Evolutionary conservation across 35 echinoderm and acorn worm genomes (phyloP), one percentile per base, ranked within the genome.

Genomic region (Stichopus chloronotus): DNA sequence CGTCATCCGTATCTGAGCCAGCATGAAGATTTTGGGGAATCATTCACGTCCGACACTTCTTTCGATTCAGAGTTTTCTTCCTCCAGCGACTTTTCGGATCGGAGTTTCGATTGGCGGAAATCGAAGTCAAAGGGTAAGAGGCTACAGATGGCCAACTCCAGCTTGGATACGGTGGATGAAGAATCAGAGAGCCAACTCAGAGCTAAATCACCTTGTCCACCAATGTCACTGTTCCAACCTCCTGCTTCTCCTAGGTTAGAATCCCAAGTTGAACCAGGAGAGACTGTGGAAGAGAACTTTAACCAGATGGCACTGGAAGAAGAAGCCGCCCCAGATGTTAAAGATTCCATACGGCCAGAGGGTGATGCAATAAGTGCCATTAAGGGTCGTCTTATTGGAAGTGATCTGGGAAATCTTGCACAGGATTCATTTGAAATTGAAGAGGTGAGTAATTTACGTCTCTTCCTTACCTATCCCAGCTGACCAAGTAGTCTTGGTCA

Each of bases 371-470:
- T 54, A 0, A 54, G 10, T 7, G 87, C 59, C 59, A 54, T 89
- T n/a, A 52, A 74, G 16, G 52, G 17, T 57, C 6, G 52, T 57
- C 80, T 55, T 10, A 83, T 55, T 53, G 55, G 16, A 55, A 83
- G 80, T 43, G 52, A 53, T 83, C 55, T 53, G 12, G 80, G 55
- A 8, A 74, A 74, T n/a, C 14, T 74, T n/a, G 21, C 79, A 5
- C 92, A 93, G 58, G 92, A 93, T 58, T 93, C 92, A 55, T 93
- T 93, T 87, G 92, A 93, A 76, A 93, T 93, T 53, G 92, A 93
- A 43, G 92, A 93, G 92, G 92, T 86, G 57, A 76, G 92, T 92
- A 52, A 3, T 88, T 82, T 25, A n/a, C n/a, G n/a, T n/a, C n/a
- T n/a, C n/a, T n/a, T n/a, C n/a, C n/a, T n/a, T n/a, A n/a, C n/a